These are phyloP conservation scores for Staurois parvus DNA, from an alignment of 2,797 vertebrate species.

Conservation along the genomic window DNA sequence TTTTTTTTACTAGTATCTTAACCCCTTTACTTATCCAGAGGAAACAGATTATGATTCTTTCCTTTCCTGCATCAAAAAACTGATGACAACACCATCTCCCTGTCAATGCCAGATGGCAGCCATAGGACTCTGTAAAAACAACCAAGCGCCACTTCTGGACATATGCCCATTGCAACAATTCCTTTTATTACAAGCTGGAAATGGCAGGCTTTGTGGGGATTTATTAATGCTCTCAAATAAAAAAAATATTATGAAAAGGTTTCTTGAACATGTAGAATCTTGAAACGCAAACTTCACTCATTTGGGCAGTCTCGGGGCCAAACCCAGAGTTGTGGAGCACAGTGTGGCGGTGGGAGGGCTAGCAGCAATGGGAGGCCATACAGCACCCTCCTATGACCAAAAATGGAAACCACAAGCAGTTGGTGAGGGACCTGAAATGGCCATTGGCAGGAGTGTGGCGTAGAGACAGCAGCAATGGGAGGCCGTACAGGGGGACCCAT, in stretches of 20 bases:
- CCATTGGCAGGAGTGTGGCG: too few relatives aligned
- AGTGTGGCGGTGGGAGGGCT: too few relatives aligned
- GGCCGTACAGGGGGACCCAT: too few relatives aligned
- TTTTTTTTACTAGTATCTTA: slow-evolving; percentile 81
- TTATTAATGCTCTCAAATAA: slow-evolving; percentile 63
- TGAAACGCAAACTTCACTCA: too few relatives aligned
- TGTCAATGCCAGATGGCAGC: slow-evolving; percentile 87
- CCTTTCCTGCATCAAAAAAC: slow-evolving; percentile 95
- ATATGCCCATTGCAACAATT: slow-evolving; percentile 83
- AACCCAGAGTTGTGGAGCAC: too few relatives aligned
- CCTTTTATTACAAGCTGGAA: slow-evolving; percentile 82
- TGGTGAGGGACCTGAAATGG: too few relatives aligned
- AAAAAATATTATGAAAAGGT: slow-evolving; percentile 45
- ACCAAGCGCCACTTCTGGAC: slow-evolving; percentile 87
- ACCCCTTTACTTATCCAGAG: slow-evolving; percentile 94
- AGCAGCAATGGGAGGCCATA: too few relatives aligned
- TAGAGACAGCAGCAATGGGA: too few relatives aligned
- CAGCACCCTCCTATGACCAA: too few relatives aligned
- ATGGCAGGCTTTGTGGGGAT: slow-evolving; percentile 76
- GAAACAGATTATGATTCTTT: slow-evolving; percentile 98
- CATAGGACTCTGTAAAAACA: slow-evolving; percentile 91
- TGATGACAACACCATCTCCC: slow-evolving; percentile 94
- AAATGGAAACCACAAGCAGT: too few relatives aligned
- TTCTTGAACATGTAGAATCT: slow-evolving; percentile 41
- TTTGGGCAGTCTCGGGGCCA: too few relatives aligned